Evolutionary conservation across 1,140 invertebrate genomes (phyloP).

Genomic region (Drosophila sproati): DNA sequence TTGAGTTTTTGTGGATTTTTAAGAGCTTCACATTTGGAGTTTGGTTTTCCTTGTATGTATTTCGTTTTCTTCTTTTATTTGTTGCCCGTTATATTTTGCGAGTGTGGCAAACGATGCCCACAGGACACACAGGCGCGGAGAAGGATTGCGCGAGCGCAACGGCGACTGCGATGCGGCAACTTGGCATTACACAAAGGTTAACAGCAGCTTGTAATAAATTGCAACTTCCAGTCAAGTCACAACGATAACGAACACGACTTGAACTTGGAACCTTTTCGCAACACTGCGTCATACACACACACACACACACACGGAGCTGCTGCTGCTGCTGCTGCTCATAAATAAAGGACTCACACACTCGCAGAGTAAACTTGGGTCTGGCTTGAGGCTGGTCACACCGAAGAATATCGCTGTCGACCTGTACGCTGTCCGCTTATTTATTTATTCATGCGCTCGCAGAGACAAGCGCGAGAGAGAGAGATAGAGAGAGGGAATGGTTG

Average conservation of each 20-base stretch:
- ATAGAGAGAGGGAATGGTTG: not conserved
- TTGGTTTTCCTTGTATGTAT: too few species aligned
- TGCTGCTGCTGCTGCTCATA: not conserved
- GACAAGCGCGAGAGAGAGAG: conserved; percentile 4
- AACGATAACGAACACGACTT: not conserved
- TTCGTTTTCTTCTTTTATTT: conserved; percentile 41
- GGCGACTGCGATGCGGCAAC: not conserved
- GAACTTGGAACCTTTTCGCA: conserved; percentile 52
- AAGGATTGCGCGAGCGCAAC: conserved; percentile 69
- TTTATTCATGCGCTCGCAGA: conserved; percentile 60
- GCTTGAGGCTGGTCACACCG: conserved; percentile 1
- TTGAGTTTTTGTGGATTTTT: conserved; percentile 25
- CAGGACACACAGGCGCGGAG: conserved; percentile 43
- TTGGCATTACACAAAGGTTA: conserved; percentile 42
- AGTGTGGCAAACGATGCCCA: conserved; percentile 62
- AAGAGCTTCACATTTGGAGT: conserved; percentile 31
- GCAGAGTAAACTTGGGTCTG: too few species aligned
- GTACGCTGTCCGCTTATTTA: conserved; percentile 47
- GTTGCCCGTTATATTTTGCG: conserved; percentile 32
- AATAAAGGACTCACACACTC: too few species aligned
- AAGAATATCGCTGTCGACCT: conserved; percentile 23
- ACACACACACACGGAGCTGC: not conserved
- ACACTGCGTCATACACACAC: conserved; percentile 14
- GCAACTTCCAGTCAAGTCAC: conserved; percentile 2
- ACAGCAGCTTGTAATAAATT: conserved; percentile 60